Percentiles rank a stretch among this genome's conserved stretches.
Evolutionary conservation across 64 coral and sea anemone genomes (phyloP).

Genomic region (Anthopleura sola): DNA sequence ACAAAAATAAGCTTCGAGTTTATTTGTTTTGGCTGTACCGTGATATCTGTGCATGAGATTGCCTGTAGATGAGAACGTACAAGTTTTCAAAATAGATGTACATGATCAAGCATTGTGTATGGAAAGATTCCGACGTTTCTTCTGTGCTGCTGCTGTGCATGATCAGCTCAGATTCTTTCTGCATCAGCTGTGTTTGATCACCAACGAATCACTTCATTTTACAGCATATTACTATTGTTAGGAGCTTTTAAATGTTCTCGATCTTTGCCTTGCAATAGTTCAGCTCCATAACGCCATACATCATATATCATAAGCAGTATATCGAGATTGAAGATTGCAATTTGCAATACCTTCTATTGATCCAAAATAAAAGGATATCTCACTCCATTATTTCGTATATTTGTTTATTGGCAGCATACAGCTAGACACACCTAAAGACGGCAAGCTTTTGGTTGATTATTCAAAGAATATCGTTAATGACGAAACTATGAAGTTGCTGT

Average conservation of each 20-base stretch:
- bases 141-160: too few relatives aligned
- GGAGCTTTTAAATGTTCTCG: neutral
- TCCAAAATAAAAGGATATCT: too few relatives aligned
- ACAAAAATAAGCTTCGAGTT: neutral
- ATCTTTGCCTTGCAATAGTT: neutral
- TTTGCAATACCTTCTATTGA: too few relatives aligned
- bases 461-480: conserved; percentile 95
- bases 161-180: neutral
- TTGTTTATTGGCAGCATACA: conserved; percentile 27
- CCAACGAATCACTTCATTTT: neutral
- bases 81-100: neutral
- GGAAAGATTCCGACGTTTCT: too few relatives aligned
- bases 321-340: too few relatives aligned
- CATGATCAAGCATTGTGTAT: neutral
- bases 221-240: neutral
- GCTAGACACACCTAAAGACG: conserved; percentile 62
- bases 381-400: too few relatives aligned
- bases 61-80: too few relatives aligned
- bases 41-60: neutral
- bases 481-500: conserved; percentile 83
- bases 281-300: neutral
- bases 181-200: neutral
- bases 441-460: conserved; percentile 80
- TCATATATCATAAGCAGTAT: too few relatives aligned
- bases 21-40: neutral